Conservation (phyloP, 2,797 vertebrate species). For the Coregonus sp. region DNA sequence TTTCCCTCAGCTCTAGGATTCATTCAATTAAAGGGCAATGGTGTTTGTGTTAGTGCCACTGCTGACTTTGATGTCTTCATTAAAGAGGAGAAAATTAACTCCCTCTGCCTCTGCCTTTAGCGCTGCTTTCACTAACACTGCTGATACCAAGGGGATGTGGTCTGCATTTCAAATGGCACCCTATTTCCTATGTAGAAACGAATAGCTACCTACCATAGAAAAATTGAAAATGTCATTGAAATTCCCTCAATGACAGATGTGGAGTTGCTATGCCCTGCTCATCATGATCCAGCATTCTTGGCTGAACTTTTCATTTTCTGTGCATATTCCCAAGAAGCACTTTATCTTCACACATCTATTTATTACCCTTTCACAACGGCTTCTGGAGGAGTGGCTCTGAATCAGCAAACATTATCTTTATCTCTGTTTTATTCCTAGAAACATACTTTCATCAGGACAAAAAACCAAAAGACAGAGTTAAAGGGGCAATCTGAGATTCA, state of each 20-base stretch:
- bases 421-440: not conserved
- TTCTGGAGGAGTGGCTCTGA: not conserved
- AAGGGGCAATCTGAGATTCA: too few species aligned
- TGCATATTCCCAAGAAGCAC: not conserved
- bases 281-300: not conserved
- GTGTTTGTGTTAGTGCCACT: not conserved
- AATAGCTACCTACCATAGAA: not conserved
- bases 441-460: not conserved
- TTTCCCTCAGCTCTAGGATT: not conserved
- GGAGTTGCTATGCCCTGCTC: not conserved
- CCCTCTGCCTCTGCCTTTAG: too few species aligned
- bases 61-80: too few species aligned
- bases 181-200: too few species aligned
- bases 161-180: too few species aligned
- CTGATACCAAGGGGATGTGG: too few species aligned
- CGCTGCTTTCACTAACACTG: too few species aligned
- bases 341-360: not conserved
- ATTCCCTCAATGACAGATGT: not conserved
- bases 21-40: not conserved
- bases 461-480: not conserved
- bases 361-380: not conserved
- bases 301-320: not conserved
- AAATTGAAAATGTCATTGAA: not conserved
- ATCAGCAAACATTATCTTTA: not conserved
- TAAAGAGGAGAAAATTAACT: too few species aligned